phyloP scores from a whole-genome alignment of 2,888 invertebrate genomes.

The Syrphus vitripennis region DNA sequence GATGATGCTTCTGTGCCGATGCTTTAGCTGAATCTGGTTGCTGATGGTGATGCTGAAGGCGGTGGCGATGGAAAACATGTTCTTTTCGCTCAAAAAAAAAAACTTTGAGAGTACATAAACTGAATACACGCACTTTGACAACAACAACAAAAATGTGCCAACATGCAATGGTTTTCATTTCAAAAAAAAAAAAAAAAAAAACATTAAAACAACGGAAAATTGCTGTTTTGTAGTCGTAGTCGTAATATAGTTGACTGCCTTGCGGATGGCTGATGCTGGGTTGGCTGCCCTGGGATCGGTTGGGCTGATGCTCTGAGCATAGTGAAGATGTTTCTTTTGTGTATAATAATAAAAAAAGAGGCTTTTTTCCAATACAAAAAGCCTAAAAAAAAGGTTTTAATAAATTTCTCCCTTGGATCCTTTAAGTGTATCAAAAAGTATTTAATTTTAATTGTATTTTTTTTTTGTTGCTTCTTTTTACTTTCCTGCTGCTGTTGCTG shows the following conservation, averaged over 20 bases:
- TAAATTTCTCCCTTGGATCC: slow-evolving; percentile 49
- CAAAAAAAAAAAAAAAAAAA: slow-evolving; percentile 51
- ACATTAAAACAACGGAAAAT: slow-evolving; percentile 42
- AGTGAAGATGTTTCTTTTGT: slow-evolving; percentile 7
- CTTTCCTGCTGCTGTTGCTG: not conserved
- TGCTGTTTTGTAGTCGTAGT: not conserved
- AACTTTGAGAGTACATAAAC: slow-evolving; percentile 29
- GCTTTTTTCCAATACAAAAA: not conserved
- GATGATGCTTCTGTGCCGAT: slow-evolving; percentile 38
- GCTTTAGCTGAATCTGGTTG: slow-evolving; percentile 17
- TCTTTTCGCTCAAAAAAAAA: slow-evolving; percentile 1
- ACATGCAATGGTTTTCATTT: slow-evolving; percentile 60
- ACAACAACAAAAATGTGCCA: slow-evolving; percentile 52
- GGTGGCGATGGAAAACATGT: slow-evolving; percentile 18
- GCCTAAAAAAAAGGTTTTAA: slow-evolving; percentile 46
- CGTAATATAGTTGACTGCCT: not conserved
- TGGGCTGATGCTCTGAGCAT: not conserved
- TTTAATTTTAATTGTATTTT: slow-evolving; percentile 34
- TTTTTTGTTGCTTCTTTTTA: not conserved
- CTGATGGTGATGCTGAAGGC: slow-evolving; percentile 31
- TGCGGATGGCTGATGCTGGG: not conserved
- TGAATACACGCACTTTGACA: slow-evolving; percentile 52
- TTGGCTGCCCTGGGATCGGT: not conserved
- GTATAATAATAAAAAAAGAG: slow-evolving; percentile 3
- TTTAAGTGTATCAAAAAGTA: slow-evolving; percentile 49